phyloP scores from a whole-genome alignment of 2,888 invertebrate genomes.

The Agrotis puta region DNA sequence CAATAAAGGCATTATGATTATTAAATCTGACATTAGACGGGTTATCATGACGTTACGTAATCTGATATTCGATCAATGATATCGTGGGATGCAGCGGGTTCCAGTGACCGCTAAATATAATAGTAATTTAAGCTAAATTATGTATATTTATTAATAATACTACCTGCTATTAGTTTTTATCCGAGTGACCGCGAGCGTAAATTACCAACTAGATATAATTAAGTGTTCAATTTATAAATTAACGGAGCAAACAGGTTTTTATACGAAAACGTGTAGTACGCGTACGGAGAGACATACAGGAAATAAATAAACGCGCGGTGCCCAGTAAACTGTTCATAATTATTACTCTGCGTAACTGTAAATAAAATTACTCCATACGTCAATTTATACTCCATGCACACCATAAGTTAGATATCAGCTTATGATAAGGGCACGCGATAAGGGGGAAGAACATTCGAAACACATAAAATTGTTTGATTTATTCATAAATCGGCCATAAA shows the following conservation, averaged over 20 bases:
- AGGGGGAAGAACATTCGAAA: conserved; percentile 46
- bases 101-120: conserved; percentile 51
- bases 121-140: conserved; percentile 74
- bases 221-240: conserved; percentile 81
- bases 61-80: conserved; percentile 52
- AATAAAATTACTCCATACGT: conserved; percentile 47
- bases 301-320: conserved; percentile 57
- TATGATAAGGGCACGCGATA: conserved; percentile 56
- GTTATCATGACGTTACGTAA: conserved; percentile 56
- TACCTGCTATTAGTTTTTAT: conserved; percentile 75
- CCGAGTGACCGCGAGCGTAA: conserved; percentile 71
- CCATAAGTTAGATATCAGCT: conserved; percentile 54
- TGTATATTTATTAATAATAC: conserved; percentile 75
- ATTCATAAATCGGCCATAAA: conserved; percentile 50
- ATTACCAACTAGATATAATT: conserved; percentile 75
- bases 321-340: conserved; percentile 55
- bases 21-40: conserved; percentile 56
- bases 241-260: conserved; percentile 71
- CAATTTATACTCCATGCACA: conserved; percentile 50
- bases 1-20: conserved; percentile 58
- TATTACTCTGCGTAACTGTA: conserved; percentile 51
- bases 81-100: conserved; percentile 52
- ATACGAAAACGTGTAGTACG: conserved; percentile 60
- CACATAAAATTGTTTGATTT: conserved; percentile 55
- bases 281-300: conserved; percentile 42